Base-by-base conservation (phyloP, 2,888 invertebrate species). In the Caenorhabditis parvicauda region DNA sequence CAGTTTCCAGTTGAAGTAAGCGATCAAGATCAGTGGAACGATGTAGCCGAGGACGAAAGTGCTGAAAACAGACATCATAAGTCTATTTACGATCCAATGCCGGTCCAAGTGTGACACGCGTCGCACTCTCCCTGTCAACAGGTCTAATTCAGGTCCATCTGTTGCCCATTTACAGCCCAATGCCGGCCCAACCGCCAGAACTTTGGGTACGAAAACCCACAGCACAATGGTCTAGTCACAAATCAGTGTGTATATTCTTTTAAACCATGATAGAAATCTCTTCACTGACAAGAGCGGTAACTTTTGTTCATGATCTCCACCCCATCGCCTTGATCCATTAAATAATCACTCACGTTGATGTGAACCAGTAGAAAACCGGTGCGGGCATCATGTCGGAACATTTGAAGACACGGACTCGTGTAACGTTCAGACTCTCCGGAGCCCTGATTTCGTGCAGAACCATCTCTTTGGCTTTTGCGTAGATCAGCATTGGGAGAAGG, bases 11-110 rank as follows among this genome's bases (percentile, higher is more conserved):
- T 79, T 79, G 64, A 79, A 79, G 60, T 66, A 74, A 35, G 74
- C 61, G 45, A 79, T 79, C 6, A 79, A 64, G 28, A 72, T 62
- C 19, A 79, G 54, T 2, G 79, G 79, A 24, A 77, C 66, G n/a
- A 76, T 52, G 57, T 75, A 79, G 19, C 78, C 79, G n/a, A 75
- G 59, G 24, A 79, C 47, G 48, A 79, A 79, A 0, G 77, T 79
- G 46, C 73, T 73, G 49, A 29, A 72, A 68, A 17, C 12, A 12
- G 14, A 32, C 9, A n/a, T 12, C 9, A 12, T 5, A 28, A 28
- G 12, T 29, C n/a, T 21, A 17, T 38, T 52, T 7, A 28, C 14
- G 7, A 14, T 21, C 25, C 14, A 29, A n/a, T n/a, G n/a, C n/a
- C n/a, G n/a, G n/a, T n/a, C n/a, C n/a, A n/a, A n/a, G n/a, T n/a